Conservation (phyloP, 2,888 invertebrate species). For the Drosophila pseudotalamancana region DNA sequence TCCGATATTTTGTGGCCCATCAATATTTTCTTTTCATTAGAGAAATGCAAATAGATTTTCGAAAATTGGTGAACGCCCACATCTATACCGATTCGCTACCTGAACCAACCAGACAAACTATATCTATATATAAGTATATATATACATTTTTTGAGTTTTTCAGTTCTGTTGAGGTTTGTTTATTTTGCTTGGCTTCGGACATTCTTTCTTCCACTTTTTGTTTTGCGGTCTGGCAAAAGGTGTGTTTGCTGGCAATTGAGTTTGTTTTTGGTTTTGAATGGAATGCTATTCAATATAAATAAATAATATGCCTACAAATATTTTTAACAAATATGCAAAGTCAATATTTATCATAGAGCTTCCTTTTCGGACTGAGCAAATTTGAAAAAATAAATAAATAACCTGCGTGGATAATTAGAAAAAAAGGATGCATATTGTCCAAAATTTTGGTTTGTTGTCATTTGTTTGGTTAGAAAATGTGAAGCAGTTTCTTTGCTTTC, state of each 20-base stretch:
- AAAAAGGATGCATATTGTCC: conserved; percentile 4
- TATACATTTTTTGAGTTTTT: neutral
- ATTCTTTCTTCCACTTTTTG: conserved; percentile 13
- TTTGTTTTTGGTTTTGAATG: conserved; percentile 62
- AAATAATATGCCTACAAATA: conserved; percentile 54
- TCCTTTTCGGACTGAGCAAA: conserved; percentile 15
- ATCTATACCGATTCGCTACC: conserved; percentile 39
- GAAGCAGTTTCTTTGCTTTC: neutral
- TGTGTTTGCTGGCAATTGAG: conserved; percentile 47
- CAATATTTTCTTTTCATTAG: conserved; percentile 75
- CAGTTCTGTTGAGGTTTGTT: conserved; percentile 22
- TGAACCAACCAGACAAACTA: conserved; percentile 24
- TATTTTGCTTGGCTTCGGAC: conserved; percentile 31
- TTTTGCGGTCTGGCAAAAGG: conserved; percentile 38
- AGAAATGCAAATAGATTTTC: conserved; percentile 65
- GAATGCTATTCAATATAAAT: conserved; percentile 53
- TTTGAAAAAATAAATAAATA: conserved; percentile 26
- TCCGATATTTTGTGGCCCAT: conserved; percentile 32
- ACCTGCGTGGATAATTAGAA: conserved; percentile 21
- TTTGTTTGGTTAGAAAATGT: neutral
- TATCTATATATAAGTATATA: neutral
- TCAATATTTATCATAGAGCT: conserved; percentile 58
- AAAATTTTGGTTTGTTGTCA: neutral
- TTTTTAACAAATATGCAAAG: conserved; percentile 66
- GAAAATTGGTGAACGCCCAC: conserved; percentile 59